Conservation (phyloP, 2,113 vertebrate species). For the Poicephalus gulielmi region DNA sequence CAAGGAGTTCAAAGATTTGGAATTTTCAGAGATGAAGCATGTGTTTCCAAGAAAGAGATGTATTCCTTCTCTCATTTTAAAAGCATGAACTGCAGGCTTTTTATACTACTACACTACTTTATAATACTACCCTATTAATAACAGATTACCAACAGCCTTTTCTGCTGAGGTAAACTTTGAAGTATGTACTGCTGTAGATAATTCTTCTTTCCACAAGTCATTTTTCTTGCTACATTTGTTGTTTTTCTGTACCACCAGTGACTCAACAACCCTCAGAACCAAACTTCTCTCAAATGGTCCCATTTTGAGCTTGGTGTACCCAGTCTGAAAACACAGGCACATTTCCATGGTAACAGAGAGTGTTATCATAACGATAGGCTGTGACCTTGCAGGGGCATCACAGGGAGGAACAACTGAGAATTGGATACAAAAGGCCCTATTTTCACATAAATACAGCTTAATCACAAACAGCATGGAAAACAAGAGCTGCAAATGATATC, state of each 20-base stretch:
- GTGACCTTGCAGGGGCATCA: background rate
- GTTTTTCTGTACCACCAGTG: background rate
- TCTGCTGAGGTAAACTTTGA: background rate
- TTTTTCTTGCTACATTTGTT: background rate
- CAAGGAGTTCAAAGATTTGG: background rate
- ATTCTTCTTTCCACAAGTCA: background rate
- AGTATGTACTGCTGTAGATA: background rate
- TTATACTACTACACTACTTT: too few species aligned
- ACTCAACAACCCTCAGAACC: background rate
- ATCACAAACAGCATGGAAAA: background rate
- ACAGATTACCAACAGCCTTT: background rate
- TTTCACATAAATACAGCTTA: background rate
- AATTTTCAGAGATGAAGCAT: background rate
- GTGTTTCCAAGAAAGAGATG: background rate
- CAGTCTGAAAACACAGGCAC: background rate
- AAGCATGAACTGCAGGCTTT: background rate
- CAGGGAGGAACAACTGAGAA: background rate
- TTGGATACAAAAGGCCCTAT: background rate
- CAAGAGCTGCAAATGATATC: background rate
- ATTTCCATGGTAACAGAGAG: background rate
- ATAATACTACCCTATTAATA: background rate
- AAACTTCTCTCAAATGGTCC: background rate
- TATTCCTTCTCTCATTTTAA: background rate
- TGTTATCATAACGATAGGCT: background rate
- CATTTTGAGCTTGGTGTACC: background rate